phyloP scores from a whole-genome alignment of 2,113 vertebrate genomes.

The Struthio camelus region DNA sequence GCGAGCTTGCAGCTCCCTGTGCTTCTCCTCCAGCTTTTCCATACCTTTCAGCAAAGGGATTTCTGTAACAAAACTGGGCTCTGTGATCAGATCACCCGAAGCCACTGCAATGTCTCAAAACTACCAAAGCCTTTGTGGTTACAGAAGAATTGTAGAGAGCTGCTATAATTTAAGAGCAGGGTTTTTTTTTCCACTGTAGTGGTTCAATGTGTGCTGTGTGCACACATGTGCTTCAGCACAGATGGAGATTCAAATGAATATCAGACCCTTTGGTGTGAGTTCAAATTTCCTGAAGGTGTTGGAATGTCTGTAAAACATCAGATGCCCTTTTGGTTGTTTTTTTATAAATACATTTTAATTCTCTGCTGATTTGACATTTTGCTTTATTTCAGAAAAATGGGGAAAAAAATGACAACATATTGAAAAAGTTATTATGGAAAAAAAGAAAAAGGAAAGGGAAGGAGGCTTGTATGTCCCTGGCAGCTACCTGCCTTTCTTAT shows the following conservation, averaged over 20 bases:
- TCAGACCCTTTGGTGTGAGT: constrained; percentile 84
- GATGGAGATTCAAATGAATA: constrained; percentile 83
- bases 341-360: constrained; percentile 77
- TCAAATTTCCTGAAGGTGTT: constrained; percentile 88
- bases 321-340: constrained; percentile 77
- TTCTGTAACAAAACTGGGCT: constrained; percentile 56
- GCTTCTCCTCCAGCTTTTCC: constrained; percentile 36
- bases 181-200: constrained; percentile 69
- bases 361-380: constrained; percentile 74
- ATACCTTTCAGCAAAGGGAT: constrained; percentile 51
- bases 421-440: constrained; percentile 46
- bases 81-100: constrained; percentile 61
- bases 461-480: constrained; percentile 44
- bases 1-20: not conserved
- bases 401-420: constrained; percentile 3
- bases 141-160: constrained; percentile 70
- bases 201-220: constrained; percentile 69
- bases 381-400: constrained; percentile 55
- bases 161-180: constrained; percentile 75
- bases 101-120: constrained; percentile 63
- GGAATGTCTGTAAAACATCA: constrained; percentile 89
- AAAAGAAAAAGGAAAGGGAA: constrained; percentile 1
- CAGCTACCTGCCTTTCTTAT: constrained; percentile 63
- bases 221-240: constrained; percentile 77
- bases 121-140: constrained; percentile 73